phyloP scores from a whole-genome alignment of 2,797 vertebrate species.

The Siniperca undulata region DNA sequence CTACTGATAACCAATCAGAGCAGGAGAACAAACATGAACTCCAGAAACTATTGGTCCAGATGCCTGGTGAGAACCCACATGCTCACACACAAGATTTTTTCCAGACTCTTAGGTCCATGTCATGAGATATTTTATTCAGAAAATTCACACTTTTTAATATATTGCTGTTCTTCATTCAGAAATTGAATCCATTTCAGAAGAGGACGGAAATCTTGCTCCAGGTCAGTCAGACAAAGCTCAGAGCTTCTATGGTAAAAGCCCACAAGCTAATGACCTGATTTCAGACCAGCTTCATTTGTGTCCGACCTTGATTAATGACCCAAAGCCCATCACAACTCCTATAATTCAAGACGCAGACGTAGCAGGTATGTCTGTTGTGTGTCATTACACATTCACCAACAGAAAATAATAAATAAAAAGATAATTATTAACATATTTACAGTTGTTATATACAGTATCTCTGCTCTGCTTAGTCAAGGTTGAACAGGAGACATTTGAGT shows the following conservation, averaged over 20 bases:
- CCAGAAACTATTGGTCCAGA: not conserved
- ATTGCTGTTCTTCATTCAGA: conserved; percentile 19
- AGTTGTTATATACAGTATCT: not conserved
- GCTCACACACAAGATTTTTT: not conserved
- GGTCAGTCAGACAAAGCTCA: not conserved
- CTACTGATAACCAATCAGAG: not conserved
- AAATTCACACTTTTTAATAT: not conserved
- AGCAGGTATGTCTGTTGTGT: conserved; percentile 13
- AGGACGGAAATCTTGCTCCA: not conserved
- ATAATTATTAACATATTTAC: not conserved
- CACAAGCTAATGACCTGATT: not conserved
- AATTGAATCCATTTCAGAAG: not conserved
- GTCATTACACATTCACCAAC: not conserved
- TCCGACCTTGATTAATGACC: not conserved
- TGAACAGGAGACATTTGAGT: not conserved
- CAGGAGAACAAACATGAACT: not conserved
- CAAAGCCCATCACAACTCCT: not conserved
- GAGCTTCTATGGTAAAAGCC: not conserved
- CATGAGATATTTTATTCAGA: not conserved
- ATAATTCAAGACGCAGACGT: not conserved
- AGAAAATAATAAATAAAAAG: not conserved
- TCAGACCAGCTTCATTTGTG: not conserved
- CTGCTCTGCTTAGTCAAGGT: conserved; percentile 19
- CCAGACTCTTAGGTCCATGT: not conserved
- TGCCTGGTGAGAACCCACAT: conserved; percentile 26